Conservation (phyloP, 1,140 invertebrate species). For the Latrodectus geometricus region DNA sequence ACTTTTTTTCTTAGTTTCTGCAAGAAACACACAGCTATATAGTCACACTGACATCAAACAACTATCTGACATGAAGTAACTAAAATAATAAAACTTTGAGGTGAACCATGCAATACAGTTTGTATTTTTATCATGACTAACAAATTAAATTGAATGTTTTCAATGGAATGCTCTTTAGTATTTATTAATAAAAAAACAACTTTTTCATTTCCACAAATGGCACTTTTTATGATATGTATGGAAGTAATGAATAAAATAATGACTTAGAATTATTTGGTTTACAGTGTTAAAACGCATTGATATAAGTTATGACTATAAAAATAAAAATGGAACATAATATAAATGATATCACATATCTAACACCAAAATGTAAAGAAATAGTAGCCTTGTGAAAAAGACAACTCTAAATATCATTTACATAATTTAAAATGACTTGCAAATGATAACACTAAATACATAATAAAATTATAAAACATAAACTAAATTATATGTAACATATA, state of each 20-base stretch:
- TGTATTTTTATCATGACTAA: not conserved
- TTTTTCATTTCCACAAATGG: conserved; percentile 24
- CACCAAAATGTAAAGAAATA: not conserved
- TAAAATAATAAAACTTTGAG: not conserved
- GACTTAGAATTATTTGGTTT: conserved; percentile 50
- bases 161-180: no score
- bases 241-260: conserved; percentile 56
- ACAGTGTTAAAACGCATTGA: not conserved
- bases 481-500: no score
- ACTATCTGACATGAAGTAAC: conserved; percentile 25
- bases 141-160: no score
- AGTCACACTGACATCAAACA: conserved; percentile 42
- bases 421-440: no score
- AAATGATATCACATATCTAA: conserved; percentile 34
- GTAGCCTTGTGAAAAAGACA: not conserved
- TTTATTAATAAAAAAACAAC: no score
- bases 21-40: conserved; percentile 2
- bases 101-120: conserved; percentile 43
- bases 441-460: no score
- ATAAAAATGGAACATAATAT: conserved; percentile 16
- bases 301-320: conserved; percentile 9
- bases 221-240: conserved; percentile 61
- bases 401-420: no score
- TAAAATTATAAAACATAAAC: no score
- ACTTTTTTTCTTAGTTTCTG: conserved; percentile 5